Evolutionary conservation across 2,888 invertebrate genomes (phyloP).

Genomic region (Muschampia plurimacula): DNA sequence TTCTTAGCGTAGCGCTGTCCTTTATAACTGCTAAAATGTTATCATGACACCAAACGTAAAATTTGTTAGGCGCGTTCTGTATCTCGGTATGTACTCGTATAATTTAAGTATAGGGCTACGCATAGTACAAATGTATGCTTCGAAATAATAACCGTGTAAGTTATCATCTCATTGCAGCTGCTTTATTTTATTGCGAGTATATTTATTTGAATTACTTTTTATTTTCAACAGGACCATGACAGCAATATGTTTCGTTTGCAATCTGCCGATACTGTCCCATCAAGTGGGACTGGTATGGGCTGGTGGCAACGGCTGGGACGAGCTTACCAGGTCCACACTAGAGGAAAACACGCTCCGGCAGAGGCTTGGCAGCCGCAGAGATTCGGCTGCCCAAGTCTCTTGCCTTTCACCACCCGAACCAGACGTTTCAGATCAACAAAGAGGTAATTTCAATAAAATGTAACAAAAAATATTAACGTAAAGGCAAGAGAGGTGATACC

Average conservation of each 20-base stretch:
- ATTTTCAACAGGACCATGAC: conserved; percentile 93
- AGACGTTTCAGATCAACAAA: conserved; percentile 86
- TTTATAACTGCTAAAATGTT: background rate
- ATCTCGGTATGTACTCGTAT: background rate
- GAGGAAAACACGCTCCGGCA: conserved; percentile 95
- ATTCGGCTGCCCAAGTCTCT: conserved; percentile 96
- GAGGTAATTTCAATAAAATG: conserved; percentile 60
- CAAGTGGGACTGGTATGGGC: conserved; percentile 98
- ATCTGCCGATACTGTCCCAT: conserved; percentile 96
- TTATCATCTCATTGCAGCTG: background rate
- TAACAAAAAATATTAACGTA: background rate
- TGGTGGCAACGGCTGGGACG: conserved; percentile 98
- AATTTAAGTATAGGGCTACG: background rate
- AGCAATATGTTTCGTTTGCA: conserved; percentile 98
- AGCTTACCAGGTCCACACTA: conserved; percentile 92
- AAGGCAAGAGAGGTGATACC: no score
- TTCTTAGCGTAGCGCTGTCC: background rate
- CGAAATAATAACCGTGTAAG: background rate
- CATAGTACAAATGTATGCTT: background rate
- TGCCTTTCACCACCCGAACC: conserved; percentile 94
- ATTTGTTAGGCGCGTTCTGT: background rate
- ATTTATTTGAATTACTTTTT: conserved; percentile 44
- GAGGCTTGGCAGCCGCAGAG: conserved; percentile 93
- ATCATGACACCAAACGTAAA: background rate
- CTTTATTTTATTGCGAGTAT: background rate